phyloP scores from a whole-genome alignment of 2,888 invertebrate genomes.

The Archips crataeganus region DNA sequence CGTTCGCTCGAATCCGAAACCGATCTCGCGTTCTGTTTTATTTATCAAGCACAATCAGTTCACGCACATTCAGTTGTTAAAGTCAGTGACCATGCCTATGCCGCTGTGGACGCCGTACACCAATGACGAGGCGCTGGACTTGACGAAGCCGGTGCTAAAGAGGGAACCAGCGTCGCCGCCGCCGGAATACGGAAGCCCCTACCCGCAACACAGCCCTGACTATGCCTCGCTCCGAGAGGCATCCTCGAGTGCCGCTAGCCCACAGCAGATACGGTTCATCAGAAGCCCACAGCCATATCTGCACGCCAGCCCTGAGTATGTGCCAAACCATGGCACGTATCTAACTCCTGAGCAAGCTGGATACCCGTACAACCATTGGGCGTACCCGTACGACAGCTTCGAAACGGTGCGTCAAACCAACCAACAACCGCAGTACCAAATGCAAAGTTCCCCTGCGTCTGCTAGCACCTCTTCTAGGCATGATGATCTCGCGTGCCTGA shows the following conservation, averaged over 20 bases:
- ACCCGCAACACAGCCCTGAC: neutral
- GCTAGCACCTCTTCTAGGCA: slow-evolving; percentile 53
- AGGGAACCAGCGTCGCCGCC: slow-evolving; percentile 41
- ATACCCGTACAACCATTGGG: neutral
- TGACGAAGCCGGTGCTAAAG: slow-evolving; percentile 54
- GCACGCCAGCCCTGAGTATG: slow-evolving; percentile 30
- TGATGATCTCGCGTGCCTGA: slow-evolving; percentile 41
- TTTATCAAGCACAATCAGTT: neutral
- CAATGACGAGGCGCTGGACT: slow-evolving; percentile 63
- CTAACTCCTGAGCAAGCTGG: too few relatives aligned
- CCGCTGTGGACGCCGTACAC: slow-evolving; percentile 70
- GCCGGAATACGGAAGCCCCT: neutral
- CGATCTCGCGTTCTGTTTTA: neutral
- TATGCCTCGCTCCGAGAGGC: neutral
- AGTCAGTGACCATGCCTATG: slow-evolving; percentile 60
- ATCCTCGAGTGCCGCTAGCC: neutral
- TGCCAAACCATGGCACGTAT: too few relatives aligned
- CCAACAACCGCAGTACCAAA: slow-evolving; percentile 38
- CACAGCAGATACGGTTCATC: neutral
- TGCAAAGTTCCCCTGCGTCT: slow-evolving; percentile 56
- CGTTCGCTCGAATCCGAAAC: neutral
- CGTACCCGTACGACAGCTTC: neutral
- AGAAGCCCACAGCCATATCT: slow-evolving; percentile 13
- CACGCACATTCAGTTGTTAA: too few relatives aligned
- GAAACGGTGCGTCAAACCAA: slow-evolving; percentile 1